phyloP scores from a whole-genome alignment of 1,140 invertebrate genomes.

The Hormaphis cornu region DNA sequence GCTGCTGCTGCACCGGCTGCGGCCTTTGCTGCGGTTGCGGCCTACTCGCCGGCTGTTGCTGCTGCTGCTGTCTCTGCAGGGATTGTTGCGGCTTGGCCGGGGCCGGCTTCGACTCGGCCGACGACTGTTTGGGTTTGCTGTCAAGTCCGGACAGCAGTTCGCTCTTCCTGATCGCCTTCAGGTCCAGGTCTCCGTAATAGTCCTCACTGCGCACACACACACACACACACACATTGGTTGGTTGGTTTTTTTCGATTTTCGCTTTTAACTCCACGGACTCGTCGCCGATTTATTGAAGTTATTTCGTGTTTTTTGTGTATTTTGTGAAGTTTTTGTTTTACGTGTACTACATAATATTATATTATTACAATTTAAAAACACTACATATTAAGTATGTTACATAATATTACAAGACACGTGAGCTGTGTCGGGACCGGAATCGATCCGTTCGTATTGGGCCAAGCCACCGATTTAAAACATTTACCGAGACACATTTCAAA shows the following conservation, averaged over 20 bases:
- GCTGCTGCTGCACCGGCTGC: neutral
- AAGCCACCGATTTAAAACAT: too few relatives aligned
- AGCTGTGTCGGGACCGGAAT: too few relatives aligned
- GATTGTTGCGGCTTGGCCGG: neutral
- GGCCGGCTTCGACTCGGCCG: neutral
- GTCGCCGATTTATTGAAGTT: too few relatives aligned
- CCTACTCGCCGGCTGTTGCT: slow-evolving; percentile 19
- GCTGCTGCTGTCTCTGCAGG: neutral
- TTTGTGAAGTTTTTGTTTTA: too few relatives aligned
- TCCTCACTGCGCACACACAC: slow-evolving; percentile 71
- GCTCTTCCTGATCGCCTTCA: slow-evolving; percentile 86
- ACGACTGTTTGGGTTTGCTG: slow-evolving; percentile 38
- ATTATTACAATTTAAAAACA: too few relatives aligned
- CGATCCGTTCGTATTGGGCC: too few relatives aligned
- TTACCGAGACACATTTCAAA: too few relatives aligned
- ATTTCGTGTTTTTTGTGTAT: too few relatives aligned
- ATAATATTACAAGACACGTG: too few relatives aligned
- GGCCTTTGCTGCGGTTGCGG: neutral
- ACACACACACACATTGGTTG: slow-evolving; percentile 37
- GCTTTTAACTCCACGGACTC: neutral
- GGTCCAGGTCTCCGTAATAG: slow-evolving; percentile 88
- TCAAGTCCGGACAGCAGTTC: slow-evolving; percentile 71
- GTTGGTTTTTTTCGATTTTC: neutral
- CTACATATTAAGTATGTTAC: too few relatives aligned
- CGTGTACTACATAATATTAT: too few relatives aligned